Conservation (phyloP, 2,113 vertebrate species). For the Arothron firmamentum region DNA sequence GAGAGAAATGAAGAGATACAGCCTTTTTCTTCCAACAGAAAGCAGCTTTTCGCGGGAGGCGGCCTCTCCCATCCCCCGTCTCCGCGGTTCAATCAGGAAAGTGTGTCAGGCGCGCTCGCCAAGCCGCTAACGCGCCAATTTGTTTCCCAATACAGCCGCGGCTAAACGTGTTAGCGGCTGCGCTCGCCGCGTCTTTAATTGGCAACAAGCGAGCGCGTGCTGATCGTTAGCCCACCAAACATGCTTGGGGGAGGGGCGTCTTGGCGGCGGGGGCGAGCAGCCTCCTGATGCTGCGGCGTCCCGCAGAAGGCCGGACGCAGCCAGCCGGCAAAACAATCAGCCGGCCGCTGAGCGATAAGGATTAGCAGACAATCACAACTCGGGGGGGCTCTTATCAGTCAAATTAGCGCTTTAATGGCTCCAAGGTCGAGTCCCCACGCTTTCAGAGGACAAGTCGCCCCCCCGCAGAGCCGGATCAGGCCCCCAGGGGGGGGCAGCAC, state of each 20-base stretch:
- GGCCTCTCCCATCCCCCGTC: conserved; percentile 15
- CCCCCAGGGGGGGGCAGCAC: too few relatives aligned
- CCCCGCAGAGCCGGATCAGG: too few relatives aligned
- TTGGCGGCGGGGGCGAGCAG: too few relatives aligned
- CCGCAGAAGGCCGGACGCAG: conserved; percentile 13
- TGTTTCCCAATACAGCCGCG: conserved; percentile 31
- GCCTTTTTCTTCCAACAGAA: conserved; percentile 20
- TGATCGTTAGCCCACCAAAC: background rate
- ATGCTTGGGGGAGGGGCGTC: too few relatives aligned
- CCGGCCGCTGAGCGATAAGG: conserved; percentile 31
- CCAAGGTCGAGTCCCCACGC: conserved; percentile 44
- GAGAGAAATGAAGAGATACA: background rate
- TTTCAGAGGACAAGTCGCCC: conserved; percentile 38
- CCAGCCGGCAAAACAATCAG: background rate
- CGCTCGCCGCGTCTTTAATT: conserved; percentile 47
- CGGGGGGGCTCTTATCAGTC: conserved; percentile 41
- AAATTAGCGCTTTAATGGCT: conserved; percentile 54
- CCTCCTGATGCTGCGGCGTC: background rate
- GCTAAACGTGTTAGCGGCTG: conserved; percentile 18
- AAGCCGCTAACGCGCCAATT: conserved; percentile 34
- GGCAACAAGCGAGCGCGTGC: conserved; percentile 56
- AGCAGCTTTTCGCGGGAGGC: conserved; percentile 20
- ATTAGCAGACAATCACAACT: conserved; percentile 33
- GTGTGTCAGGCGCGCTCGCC: conserved; percentile 16
- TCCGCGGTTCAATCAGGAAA: conserved; percentile 29